Percentiles rank a stretch among this genome's conserved stretches.
These are phyloP conservation scores for Euspilapteryx auroguttella DNA, from an alignment of 2,888 invertebrate genomes.

Conservation along the genomic window DNA sequence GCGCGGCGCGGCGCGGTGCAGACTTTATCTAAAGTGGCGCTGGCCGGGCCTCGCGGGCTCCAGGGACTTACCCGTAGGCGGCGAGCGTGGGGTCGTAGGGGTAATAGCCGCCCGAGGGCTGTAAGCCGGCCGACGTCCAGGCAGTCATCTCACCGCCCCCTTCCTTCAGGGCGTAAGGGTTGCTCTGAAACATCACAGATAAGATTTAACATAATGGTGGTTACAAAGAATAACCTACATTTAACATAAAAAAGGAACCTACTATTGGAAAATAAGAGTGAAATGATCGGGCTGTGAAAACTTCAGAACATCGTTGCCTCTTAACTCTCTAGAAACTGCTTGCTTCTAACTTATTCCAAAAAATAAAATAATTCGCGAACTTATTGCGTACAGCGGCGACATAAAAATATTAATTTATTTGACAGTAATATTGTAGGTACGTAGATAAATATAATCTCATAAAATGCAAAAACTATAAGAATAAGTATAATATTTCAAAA, in stretches of 20 bases:
- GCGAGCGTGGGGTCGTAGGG: constrained; percentile 91
- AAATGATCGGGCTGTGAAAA: too few species aligned
- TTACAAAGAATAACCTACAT: neutral
- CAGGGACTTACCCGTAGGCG: constrained; percentile 85
- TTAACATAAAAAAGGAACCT: constrained; percentile 16
- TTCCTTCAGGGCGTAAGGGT: constrained; percentile 87
- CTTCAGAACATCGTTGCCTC: too few species aligned
- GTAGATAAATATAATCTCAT: constrained; percentile 3
- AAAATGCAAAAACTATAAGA: too few species aligned
- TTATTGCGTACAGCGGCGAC: too few species aligned
- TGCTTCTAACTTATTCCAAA: too few species aligned
- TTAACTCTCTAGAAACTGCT: too few species aligned
- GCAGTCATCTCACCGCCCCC: constrained; percentile 87
- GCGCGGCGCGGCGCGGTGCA: constrained; percentile 31
- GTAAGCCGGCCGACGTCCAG: constrained; percentile 88
- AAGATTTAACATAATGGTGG: constrained; percentile 2
- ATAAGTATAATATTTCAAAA: constrained; percentile 12
- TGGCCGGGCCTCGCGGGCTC: constrained; percentile 29
- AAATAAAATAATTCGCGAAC: too few species aligned
- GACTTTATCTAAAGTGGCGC: constrained; percentile 52
- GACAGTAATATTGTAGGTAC: too few species aligned
- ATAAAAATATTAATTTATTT: too few species aligned
- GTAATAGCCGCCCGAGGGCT: constrained; percentile 90
- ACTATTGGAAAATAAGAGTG: too few species aligned
- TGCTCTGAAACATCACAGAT: constrained; percentile 72